These are phyloP conservation scores for Siphonodentalium dalli DNA, from an alignment of 2,888 invertebrate genomes.

Conservation along the genomic window DNA sequence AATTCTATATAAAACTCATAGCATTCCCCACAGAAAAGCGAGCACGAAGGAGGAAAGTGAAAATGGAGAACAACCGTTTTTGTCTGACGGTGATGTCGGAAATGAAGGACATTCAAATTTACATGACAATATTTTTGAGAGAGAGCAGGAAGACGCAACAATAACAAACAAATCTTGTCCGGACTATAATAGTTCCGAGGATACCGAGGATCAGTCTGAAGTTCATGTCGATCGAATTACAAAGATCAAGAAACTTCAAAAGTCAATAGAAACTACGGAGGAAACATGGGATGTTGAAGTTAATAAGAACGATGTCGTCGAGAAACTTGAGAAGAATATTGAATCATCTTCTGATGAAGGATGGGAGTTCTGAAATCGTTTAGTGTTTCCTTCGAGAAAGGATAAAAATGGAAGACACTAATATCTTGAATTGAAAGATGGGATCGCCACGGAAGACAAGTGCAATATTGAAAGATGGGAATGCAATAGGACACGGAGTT, in stretches of 20 bases:
- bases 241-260: slow-evolving; percentile 40
- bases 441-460: no score
- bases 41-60: slow-evolving; percentile 7
- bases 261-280: slow-evolving; percentile 35
- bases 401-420: no score
- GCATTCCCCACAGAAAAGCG: slow-evolving; percentile 72
- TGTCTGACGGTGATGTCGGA: not conserved
- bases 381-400: no score
- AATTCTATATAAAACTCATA: slow-evolving; percentile 53
- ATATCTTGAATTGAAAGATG: no score
- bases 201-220: no score
- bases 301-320: slow-evolving; percentile 42
- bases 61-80: not conserved
- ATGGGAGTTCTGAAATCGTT: slow-evolving; percentile 50
- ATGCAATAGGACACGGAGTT: no score
- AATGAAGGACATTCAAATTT: no score
- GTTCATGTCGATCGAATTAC: slow-evolving; percentile 13
- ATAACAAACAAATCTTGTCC: no score
- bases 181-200: no score
- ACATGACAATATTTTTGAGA: no score
- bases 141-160: no score
- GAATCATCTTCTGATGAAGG: slow-evolving; percentile 41
- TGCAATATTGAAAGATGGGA: no score
- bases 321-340: slow-evolving; percentile 49
- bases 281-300: slow-evolving; percentile 50